Conservation (phyloP, 2,888 invertebrate species). For the Pyrrhia umbra region DNA sequence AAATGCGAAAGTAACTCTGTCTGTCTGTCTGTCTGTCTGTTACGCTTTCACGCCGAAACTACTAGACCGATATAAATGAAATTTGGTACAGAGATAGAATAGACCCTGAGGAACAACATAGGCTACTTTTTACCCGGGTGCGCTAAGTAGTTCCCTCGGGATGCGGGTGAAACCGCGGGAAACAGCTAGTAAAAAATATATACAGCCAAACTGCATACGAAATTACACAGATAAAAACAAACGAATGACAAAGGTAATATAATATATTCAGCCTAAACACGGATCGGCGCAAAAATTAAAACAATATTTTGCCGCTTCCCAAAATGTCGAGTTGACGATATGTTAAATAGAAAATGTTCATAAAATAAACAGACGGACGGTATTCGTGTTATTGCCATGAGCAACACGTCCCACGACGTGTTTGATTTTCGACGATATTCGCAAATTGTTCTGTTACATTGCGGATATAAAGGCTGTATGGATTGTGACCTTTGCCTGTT, state of each 20-base stretch:
- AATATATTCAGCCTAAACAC: constrained; percentile 27
- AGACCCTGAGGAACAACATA: too few relatives aligned
- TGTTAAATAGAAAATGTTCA: constrained; percentile 41
- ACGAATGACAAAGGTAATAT: constrained; percentile 24
- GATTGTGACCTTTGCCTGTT: constrained; percentile 14
- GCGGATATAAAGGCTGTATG: constrained; percentile 25
- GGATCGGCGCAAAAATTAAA: constrained; percentile 42
- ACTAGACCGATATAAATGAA: too few relatives aligned
- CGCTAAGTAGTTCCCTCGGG: too few relatives aligned
- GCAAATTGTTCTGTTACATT: constrained; percentile 37
- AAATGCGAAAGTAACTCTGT: too few relatives aligned
- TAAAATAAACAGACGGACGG: constrained; percentile 51
- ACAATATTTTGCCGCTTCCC: constrained; percentile 22
- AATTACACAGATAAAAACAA: constrained; percentile 36
- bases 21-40: too few relatives aligned
- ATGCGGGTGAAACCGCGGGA: too few relatives aligned
- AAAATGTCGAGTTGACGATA: constrained; percentile 37
- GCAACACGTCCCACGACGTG: constrained; percentile 42
- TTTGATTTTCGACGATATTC: constrained; percentile 53
- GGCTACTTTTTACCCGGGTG: too few relatives aligned
- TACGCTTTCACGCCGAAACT: too few relatives aligned
- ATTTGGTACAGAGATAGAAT: too few relatives aligned
- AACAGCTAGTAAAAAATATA: too few relatives aligned
- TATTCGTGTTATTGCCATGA: constrained; percentile 30
- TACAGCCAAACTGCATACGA: constrained; percentile 1